Conservation (phyloP, 2,113 vertebrate species). For the Platycercus adscitus region DNA sequence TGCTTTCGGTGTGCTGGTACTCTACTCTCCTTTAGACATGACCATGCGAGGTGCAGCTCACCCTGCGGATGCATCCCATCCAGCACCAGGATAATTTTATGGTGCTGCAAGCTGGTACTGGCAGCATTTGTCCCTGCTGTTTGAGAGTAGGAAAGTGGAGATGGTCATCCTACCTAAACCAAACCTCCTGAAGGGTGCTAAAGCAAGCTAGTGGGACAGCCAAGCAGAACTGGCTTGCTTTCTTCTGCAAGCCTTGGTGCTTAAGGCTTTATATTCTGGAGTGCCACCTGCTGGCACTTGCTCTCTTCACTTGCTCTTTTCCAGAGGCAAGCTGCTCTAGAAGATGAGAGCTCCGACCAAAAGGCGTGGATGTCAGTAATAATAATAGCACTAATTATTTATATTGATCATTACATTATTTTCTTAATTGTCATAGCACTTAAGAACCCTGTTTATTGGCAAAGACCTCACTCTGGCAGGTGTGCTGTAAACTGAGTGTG, state of each 20-base stretch:
- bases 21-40: not conserved
- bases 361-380: not conserved
- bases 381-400: not conserved
- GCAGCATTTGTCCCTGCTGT: not conserved
- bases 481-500: not conserved
- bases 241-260: not conserved
- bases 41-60: not conserved
- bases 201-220: not conserved
- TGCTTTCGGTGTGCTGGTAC: not conserved
- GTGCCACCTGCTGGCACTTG: constrained; percentile 46
- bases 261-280: not conserved
- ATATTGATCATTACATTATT: not conserved
- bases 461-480: not conserved
- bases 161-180: not conserved
- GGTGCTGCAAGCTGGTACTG: not conserved
- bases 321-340: not conserved
- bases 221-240: not conserved
- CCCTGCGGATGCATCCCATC: not conserved
- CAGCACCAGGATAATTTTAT: not conserved
- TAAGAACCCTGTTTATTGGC: not conserved
- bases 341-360: not conserved
- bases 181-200: not conserved
- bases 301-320: not conserved
- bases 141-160: not conserved
- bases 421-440: not conserved